Evolutionary conservation across 1,140 invertebrate genomes (phyloP), one percentile per base, ranked within the genome.

Genomic region (Eueides isabella): DNA sequence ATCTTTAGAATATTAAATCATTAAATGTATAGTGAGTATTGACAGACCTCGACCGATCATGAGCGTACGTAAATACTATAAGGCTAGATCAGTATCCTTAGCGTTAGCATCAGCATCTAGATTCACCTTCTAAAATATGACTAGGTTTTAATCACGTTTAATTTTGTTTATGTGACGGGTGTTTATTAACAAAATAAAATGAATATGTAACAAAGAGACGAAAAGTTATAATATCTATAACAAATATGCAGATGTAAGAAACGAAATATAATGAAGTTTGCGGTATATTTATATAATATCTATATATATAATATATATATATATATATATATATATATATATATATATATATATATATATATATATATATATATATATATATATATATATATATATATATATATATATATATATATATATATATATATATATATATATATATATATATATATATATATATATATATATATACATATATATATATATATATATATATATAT

Each of bases 71-170:
- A 38, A 38, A 38, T 38, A 16, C 3, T 55, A 26, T 55, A 55
- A 55, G 48, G 48, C 48, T 26, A 55, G 48, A 23, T 23, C 48
- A 2, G 48, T 23, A 26, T 26, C 23, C 48, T 55, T 55, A 55
- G 26, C 6, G 48, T 55, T 55, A 55, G 48, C 19, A 1, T 55
- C 48, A 55, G 48, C 48, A 55, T 75, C 28, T 64, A 61, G 41
- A 65, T 71, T 55, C 28, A 68, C 33, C 26, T 35, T 44, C 72
- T 77, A 77, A 71, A 74, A 76, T 71, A 77, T 77, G 77, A 78
- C 77, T 78, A 78, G 77, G 73, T 61, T 55, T 72, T 65, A 69
- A 78, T 78, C 77, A 78, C 77, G 48, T 55, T 26, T 55, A 55
- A 55, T 55, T 55, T 55, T 55, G 48, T 55, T 26, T 55, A 55